Base-by-base conservation (phyloP, 2,888 invertebrate species). In the Pyrgus malvae region DNA sequence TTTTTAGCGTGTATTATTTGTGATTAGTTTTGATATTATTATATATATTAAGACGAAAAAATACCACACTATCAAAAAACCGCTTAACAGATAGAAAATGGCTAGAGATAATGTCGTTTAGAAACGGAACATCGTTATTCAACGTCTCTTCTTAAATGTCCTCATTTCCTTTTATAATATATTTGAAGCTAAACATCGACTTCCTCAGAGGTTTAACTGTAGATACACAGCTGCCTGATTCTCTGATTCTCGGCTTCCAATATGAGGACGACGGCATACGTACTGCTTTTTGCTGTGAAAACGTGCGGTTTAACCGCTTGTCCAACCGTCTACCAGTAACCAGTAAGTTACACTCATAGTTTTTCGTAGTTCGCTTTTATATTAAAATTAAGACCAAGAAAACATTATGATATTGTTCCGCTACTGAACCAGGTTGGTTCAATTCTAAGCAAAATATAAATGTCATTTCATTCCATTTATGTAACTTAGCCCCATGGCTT, bases 191-290 rank as follows among this genome's bases (percentile, higher is more conserved):
- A 80, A 80, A 78, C 74, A 77, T 66, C 66, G 65, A 74, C 78
- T 81, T 80, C 80, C 80, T 74, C 72, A 70, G 66, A 37, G 48
- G 48, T 54, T 56, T 68, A 70, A 66, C 62, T 66, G 67, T 69
- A 68, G 70, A 69, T 65, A 69, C 71, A 75, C 88, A 88, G 85
- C 85, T 87, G 86, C 76, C 58, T 63, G 60, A 62, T 61, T 58
- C 37, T 33, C 14, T 33, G 12, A 14, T 27, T 27, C 33, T 33
- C 31, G 14, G 31, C 58, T 64, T 61, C 62, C 67, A 9, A 12
- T 37, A 19, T 49, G 23, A 50, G 41, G 41, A 33, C 16, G 41
- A 16, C 17, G 23, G 49, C 49, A 50, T 23, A 50, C 49, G 33
- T 11, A 23, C 41, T 33, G 31, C 41, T 31, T 33, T 50, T 50